Percentiles rank a stretch among this genome's conserved stretches.
These are phyloP conservation scores for Deroplatys truncata DNA, from an alignment of 2,888 invertebrate genomes.

Conservation along the genomic window DNA sequence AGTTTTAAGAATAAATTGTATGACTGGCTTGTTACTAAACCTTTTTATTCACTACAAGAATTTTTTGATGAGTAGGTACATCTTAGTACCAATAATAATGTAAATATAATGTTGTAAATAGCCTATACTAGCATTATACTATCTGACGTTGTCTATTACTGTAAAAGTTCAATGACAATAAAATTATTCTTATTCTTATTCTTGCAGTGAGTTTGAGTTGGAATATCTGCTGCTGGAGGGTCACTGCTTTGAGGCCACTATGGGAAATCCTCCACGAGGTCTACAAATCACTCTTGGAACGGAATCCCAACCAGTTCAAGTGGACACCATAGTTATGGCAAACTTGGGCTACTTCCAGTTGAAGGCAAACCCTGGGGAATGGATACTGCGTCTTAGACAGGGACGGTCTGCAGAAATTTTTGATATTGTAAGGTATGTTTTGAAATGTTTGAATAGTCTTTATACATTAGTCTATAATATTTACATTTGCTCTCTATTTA, in stretches of 20 bases:
- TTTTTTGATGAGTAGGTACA: too few species aligned
- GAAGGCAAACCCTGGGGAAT: slow-evolving; percentile 96
- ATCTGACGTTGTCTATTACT: too few species aligned
- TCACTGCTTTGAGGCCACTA: slow-evolving; percentile 90
- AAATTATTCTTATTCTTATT: too few species aligned
- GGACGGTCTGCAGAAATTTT: slow-evolving; percentile 95
- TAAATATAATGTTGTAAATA: too few species aligned
- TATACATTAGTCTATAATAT: neutral
- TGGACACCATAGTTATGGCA: slow-evolving; percentile 99
- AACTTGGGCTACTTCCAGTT: slow-evolving; percentile 98
- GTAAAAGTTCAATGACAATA: too few species aligned
- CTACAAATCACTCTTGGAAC: slow-evolving; percentile 94
- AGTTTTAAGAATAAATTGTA: too few species aligned
- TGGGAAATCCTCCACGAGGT: slow-evolving; percentile 92
- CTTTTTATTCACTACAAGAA: too few species aligned
- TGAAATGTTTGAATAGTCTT: neutral
- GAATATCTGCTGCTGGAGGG: slow-evolving; percentile 93
- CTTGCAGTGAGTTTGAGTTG: slow-evolving; percentile 85
- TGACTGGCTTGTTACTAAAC: too few species aligned
- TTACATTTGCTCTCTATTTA: neutral
- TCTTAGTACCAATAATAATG: too few species aligned
- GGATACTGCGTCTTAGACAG: slow-evolving; percentile 83
- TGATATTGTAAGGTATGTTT: slow-evolving; percentile 73
- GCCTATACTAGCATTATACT: too few species aligned
- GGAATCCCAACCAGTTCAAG: slow-evolving; percentile 66